These are phyloP conservation scores for Eclectus roratus DNA, from an alignment of 2,113 vertebrate species.

Conservation along the genomic window DNA sequence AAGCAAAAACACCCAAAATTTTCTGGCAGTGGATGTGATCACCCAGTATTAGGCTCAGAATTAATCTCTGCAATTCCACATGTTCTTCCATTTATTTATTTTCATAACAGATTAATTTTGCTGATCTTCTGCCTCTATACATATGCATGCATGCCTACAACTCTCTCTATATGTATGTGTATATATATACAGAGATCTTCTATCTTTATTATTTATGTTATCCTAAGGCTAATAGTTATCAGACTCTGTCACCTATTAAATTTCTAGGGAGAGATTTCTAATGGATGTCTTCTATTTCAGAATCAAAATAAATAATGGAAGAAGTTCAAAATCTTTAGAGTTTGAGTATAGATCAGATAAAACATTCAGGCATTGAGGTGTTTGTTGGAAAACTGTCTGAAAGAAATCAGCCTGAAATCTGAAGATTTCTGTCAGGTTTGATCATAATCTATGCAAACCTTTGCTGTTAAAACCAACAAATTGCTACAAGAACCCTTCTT, in stretches of 20 bases:
- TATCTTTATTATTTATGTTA: background rate
- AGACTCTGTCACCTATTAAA: background rate
- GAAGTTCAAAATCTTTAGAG: background rate
- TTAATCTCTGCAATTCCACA: background rate
- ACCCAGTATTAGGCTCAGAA: background rate
- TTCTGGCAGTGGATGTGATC: background rate
- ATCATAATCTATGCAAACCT: background rate
- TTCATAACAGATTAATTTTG: background rate
- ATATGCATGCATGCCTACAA: background rate
- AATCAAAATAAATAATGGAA: slow-evolving; percentile 22
- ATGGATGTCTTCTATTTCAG: background rate
- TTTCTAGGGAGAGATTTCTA: background rate
- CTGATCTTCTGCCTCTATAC: background rate
- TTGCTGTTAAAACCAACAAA: background rate
- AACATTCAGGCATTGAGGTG: background rate
- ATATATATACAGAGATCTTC: background rate
- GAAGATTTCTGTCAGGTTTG: background rate
- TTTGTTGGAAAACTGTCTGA: background rate
- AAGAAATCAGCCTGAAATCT: background rate
- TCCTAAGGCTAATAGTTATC: slow-evolving; percentile 9
- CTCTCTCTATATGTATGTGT: background rate
- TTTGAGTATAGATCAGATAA: background rate
- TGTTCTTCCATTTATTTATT: background rate
- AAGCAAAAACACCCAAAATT: background rate
- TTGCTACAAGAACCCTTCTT: background rate